Conservation (phyloP, 2,113 vertebrate genomes). For the Anarhynchus alexandrinus region DNA sequence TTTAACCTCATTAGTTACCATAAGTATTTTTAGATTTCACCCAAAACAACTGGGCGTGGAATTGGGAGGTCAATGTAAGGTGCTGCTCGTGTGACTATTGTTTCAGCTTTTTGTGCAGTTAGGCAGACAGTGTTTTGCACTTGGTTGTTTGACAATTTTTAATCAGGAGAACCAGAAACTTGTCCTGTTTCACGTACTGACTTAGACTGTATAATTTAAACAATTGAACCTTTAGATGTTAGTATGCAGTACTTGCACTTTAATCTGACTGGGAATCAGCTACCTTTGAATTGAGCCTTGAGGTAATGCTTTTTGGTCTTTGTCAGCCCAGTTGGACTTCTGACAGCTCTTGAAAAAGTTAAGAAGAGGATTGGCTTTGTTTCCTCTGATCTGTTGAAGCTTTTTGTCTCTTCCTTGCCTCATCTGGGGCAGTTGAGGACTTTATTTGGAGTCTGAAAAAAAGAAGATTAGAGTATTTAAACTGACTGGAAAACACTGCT, state of each 20-base stretch:
- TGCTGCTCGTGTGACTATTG: background rate
- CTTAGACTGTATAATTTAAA: background rate
- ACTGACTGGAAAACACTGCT: background rate
- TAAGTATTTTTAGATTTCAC: background rate
- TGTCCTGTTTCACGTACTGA: background rate
- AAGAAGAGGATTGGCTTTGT: background rate
- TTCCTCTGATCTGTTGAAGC: background rate
- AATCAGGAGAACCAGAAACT: background rate
- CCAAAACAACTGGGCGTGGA: background rate
- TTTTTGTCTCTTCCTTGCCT: background rate
- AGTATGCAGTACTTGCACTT: background rate
- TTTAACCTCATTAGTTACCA: background rate
- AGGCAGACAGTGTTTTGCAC: background rate
- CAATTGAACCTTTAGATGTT: background rate
- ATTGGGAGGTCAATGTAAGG: background rate
- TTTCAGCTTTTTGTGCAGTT: background rate
- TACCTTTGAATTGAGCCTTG: background rate
- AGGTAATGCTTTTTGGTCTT: background rate
- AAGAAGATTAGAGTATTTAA: background rate
- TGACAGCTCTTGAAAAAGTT: background rate
- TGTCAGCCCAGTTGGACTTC: background rate
- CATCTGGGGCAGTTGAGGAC: background rate
- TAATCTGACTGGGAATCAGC: background rate
- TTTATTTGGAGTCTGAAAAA: background rate
- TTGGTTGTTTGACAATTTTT: background rate